phyloP scores from a whole-genome alignment of 2,113 vertebrate genomes.

The Dasyurus viverrinus region DNA sequence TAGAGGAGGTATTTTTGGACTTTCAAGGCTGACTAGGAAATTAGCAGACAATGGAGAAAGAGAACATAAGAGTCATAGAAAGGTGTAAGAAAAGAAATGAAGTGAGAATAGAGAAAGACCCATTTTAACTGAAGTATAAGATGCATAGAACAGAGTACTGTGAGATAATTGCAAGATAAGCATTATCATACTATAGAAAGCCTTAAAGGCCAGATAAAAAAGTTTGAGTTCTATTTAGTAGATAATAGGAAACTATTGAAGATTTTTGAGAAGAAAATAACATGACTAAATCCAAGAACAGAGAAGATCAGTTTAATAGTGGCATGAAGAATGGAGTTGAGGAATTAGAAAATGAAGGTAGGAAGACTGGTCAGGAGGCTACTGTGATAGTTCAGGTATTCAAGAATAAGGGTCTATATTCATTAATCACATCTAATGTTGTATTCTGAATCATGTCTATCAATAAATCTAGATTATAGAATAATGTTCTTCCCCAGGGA shows the following conservation, averaged over 20 bases:
- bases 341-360: neutral
- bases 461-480: neutral
- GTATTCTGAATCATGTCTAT: neutral
- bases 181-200: neutral
- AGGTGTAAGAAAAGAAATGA: neutral
- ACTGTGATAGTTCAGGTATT: neutral
- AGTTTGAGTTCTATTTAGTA: neutral
- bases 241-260: neutral
- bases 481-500: neutral
- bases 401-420: neutral
- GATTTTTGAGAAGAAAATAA: neutral
- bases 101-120: neutral
- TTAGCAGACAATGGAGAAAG: neutral
- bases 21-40: neutral
- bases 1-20: neutral
- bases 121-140: neutral
- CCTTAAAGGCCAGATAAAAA: neutral
- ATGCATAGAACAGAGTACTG: neutral
- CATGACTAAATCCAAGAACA: neutral
- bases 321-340: neutral
- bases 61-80: neutral
- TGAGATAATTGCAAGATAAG: neutral
- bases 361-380: neutral
- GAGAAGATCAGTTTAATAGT: neutral
- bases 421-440: neutral